Conservation (phyloP, 2,888 invertebrate species). For the Acanthosepion esculentum region DNA sequence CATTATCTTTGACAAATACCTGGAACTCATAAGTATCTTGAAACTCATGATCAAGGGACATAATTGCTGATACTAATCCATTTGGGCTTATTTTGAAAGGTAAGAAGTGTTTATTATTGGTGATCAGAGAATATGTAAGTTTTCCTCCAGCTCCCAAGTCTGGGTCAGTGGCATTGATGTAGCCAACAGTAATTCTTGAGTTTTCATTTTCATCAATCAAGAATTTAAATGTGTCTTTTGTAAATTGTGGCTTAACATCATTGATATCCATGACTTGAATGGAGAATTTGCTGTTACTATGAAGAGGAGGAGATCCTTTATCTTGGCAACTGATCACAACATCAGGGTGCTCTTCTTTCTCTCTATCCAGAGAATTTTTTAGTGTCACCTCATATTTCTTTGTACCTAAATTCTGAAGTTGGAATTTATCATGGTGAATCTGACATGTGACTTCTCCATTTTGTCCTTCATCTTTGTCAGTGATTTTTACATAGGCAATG, state of each 20-base stretch:
- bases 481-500: background rate
- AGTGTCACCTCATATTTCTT: background rate
- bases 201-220: slow-evolving; percentile 11
- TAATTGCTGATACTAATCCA: slow-evolving; percentile 1
- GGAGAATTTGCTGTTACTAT: slow-evolving; percentile 33
- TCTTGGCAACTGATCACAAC: background rate
- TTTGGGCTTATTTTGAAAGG: background rate
- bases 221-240: slow-evolving; percentile 4
- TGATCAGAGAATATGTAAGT: background rate
- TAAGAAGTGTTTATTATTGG: slow-evolving; percentile 16
- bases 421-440: background rate
- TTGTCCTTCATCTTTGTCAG: background rate
- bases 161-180: slow-evolving; percentile 15
- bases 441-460: background rate
- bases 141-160: slow-evolving; percentile 33
- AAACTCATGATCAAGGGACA: slow-evolving; percentile 8
- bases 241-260: background rate
- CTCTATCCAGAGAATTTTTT: background rate
- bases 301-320: slow-evolving; percentile 33
- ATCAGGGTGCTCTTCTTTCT: slow-evolving; percentile 1
- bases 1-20: background rate
- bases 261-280: background rate
- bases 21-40: background rate
- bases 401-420: background rate
- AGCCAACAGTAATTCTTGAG: slow-evolving; percentile 9